These are phyloP conservation scores for Ommatoiulus sabulosus DNA, from an alignment of 2,888 invertebrate species.

Conservation along the genomic window DNA sequence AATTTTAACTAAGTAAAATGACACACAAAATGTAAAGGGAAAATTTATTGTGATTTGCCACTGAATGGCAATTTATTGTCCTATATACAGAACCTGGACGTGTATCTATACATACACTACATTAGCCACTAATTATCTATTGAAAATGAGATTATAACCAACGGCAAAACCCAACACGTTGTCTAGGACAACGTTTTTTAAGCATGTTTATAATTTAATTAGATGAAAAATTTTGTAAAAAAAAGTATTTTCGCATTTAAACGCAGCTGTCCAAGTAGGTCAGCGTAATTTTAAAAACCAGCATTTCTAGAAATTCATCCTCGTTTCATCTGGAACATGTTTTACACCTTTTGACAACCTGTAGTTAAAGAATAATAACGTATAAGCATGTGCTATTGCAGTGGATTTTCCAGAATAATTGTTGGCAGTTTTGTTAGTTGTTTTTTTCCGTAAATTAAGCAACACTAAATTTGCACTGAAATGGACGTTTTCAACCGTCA, in stretches of 20 bases:
- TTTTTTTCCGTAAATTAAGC: neutral
- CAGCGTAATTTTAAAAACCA: neutral
- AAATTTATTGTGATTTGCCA: neutral
- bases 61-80: neutral
- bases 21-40: neutral
- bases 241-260: neutral
- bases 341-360: slow-evolving; percentile 14
- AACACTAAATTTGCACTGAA: neutral
- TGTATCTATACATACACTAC: no score
- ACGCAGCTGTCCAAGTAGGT: neutral
- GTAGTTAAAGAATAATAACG: neutral
- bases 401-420: neutral
- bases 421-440: neutral
- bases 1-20: no score
- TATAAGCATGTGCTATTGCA: neutral
- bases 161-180: neutral
- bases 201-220: neutral
- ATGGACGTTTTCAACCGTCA: neutral
- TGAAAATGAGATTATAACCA: neutral
- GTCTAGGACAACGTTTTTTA: neutral
- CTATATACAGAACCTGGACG: neutral
- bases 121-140: neutral
- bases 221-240: neutral
- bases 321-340: slow-evolving; percentile 34
- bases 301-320: slow-evolving; percentile 13